phyloP scores from a whole-genome alignment of 2,797 vertebrate species.

The Alouatta caraya region DNA sequence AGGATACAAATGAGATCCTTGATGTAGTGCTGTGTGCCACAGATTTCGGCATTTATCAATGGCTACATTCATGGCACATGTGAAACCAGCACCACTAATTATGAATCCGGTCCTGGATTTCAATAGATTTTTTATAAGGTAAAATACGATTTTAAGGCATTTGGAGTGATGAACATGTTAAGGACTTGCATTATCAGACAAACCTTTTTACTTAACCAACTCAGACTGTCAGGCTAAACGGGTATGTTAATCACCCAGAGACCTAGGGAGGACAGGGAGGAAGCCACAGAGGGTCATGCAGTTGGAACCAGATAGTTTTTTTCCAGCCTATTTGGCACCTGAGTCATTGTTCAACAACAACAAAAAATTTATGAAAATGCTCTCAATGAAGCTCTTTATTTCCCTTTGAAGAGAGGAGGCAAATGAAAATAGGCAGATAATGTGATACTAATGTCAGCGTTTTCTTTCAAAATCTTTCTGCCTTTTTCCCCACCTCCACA shows the following conservation, averaged over 20 bases:
- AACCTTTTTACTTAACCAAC: slow-evolving; percentile 54
- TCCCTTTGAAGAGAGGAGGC: slow-evolving; percentile 68
- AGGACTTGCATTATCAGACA: slow-evolving; percentile 67
- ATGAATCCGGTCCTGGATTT: neutral
- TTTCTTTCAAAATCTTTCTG: slow-evolving; percentile 77
- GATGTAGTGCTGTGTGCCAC: slow-evolving; percentile 51
- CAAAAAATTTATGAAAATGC: slow-evolving; percentile 70
- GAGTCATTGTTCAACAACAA: slow-evolving; percentile 71
- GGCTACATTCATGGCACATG: neutral
- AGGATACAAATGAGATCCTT: slow-evolving; percentile 67
- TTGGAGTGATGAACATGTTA: slow-evolving; percentile 81
- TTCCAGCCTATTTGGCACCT: slow-evolving; percentile 53
- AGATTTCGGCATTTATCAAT: slow-evolving; percentile 67
- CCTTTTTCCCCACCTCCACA: slow-evolving; percentile 32
- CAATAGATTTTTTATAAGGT: slow-evolving; percentile 62
- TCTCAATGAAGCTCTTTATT: slow-evolving; percentile 71
- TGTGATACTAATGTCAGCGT: slow-evolving; percentile 72
- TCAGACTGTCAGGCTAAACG: slow-evolving; percentile 77
- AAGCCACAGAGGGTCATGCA: slow-evolving; percentile 44
- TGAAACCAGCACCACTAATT: slow-evolving; percentile 43
- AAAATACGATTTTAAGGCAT: slow-evolving; percentile 80
- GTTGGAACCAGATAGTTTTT: slow-evolving; percentile 36
- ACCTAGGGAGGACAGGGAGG: slow-evolving; percentile 68
- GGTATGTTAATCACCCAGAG: slow-evolving; percentile 49
- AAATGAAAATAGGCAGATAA: slow-evolving; percentile 76